These are phyloP conservation scores for Hyperoodon ampullatus DNA, from an alignment of 2,113 vertebrate genomes.

Conservation along the genomic window DNA sequence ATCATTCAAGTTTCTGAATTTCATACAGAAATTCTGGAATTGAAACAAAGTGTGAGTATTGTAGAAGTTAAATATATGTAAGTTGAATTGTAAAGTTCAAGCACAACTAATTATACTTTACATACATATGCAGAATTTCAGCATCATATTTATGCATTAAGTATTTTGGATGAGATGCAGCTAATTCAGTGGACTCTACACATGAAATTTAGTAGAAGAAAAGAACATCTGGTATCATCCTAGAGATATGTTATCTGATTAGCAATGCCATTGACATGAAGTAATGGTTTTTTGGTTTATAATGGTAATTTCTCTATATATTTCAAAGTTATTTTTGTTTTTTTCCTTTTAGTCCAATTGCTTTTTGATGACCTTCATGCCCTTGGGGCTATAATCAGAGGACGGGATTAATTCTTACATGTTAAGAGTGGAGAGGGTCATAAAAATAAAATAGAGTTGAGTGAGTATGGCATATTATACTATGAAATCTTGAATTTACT, in stretches of 20 bases:
- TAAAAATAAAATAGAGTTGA: slow-evolving; percentile 16
- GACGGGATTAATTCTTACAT: slow-evolving; percentile 2
- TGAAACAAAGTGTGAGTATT: background rate
- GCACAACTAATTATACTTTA: background rate
- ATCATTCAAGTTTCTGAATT: background rate
- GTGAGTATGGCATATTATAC: background rate
- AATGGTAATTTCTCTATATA: background rate
- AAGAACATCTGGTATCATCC: background rate
- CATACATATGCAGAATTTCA: background rate
- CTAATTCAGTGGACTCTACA: background rate
- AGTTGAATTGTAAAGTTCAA: background rate
- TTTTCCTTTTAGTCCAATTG: background rate
- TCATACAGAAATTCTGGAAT: background rate
- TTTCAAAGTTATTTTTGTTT: slow-evolving; percentile 8
- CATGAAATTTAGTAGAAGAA: background rate
- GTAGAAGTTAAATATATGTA: background rate
- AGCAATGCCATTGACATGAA: background rate
- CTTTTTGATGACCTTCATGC: background rate
- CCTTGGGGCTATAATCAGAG: slow-evolving; percentile 46
- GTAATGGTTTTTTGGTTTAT: background rate
- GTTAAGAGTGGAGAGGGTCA: slow-evolving; percentile 31
- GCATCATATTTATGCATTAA: background rate
- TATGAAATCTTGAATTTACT: background rate
- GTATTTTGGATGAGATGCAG: background rate
- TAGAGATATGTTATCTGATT: background rate